phyloP scores from a whole-genome alignment of 2,797 vertebrate genomes.

The Xenopus petersii region DNA sequence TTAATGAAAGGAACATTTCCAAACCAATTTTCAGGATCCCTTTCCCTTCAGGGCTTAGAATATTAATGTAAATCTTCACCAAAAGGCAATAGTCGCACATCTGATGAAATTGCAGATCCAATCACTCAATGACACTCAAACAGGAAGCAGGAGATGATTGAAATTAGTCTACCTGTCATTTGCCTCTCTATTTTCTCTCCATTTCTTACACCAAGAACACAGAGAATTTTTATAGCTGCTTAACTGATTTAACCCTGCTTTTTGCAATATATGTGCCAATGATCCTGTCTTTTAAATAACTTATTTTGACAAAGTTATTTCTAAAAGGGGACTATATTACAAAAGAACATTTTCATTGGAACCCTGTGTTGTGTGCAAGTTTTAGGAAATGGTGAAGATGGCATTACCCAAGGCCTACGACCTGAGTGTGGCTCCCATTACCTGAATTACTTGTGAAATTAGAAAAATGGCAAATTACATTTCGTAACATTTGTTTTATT shows the following conservation, averaged over 20 bases:
- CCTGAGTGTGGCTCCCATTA: too few species aligned
- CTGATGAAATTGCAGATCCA: slow-evolving; percentile 55
- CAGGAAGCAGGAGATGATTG: slow-evolving; percentile 53
- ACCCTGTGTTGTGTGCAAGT: too few species aligned
- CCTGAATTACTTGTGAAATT: too few species aligned
- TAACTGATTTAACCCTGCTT: slow-evolving; percentile 49
- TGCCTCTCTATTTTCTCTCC: slow-evolving; percentile 50
- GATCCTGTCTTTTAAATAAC: too few species aligned
- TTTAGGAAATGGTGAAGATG: too few species aligned
- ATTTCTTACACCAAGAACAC: slow-evolving; percentile 47
- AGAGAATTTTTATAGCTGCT: slow-evolving; percentile 55
- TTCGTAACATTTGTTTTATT: too few species aligned
- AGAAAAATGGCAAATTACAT: too few species aligned
- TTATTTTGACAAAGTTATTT: too few species aligned
- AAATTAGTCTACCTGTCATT: slow-evolving; percentile 59
- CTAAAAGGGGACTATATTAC: too few species aligned
- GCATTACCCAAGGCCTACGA: too few species aligned
- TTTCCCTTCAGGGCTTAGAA: slow-evolving; percentile 53
- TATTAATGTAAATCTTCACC: slow-evolving; percentile 56
- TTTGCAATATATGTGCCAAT: not conserved
- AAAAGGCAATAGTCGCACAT: slow-evolving; percentile 51
- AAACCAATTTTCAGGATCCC: slow-evolving; percentile 55
- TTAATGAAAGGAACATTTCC: slow-evolving; percentile 56
- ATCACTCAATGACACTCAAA: slow-evolving; percentile 54
- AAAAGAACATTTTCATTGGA: too few species aligned